Evolutionary conservation across 1,140 invertebrate species (phyloP).

Genomic region (Drosophila jambulina): DNA sequence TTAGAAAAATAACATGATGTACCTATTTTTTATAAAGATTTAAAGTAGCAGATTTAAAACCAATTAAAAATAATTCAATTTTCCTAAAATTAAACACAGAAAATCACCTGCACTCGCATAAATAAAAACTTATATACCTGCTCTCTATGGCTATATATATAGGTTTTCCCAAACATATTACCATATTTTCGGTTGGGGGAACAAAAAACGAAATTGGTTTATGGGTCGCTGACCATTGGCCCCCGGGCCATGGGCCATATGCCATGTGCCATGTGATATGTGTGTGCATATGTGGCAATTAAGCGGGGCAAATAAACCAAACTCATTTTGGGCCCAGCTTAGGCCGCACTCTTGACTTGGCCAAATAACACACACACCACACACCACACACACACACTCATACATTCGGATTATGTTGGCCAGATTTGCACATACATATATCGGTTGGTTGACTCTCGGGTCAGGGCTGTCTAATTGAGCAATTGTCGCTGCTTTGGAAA

Average conservation of each 20-base stretch:
- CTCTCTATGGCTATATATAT: neutral
- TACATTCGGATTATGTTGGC: constrained; percentile 23
- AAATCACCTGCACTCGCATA: neutral
- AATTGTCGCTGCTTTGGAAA: constrained; percentile 29
- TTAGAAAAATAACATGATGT: no score
- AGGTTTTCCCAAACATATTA: constrained; percentile 7
- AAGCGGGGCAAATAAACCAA: constrained; percentile 27
- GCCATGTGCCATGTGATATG: neutral
- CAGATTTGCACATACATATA: constrained; percentile 31
- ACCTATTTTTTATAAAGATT: no score
- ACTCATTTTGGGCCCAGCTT: constrained; percentile 26
- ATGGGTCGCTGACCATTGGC: constrained; percentile 52
- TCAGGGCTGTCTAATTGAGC: constrained; percentile 44
- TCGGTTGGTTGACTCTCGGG: constrained; percentile 42
- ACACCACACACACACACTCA: neutral
- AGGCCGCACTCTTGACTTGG: constrained; percentile 29
- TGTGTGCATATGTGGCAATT: constrained; percentile 46
- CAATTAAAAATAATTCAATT: no score
- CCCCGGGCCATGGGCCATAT: constrained; percentile 26
- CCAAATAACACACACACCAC: constrained; percentile 6
- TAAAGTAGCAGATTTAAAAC: no score
- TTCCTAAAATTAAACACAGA: no score
- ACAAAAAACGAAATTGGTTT: constrained; percentile 39
- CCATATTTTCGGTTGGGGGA: constrained; percentile 17
- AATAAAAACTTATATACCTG: neutral